phyloP scores from a whole-genome alignment of 2,888 invertebrate genomes.

The Machimus rusticus region DNA sequence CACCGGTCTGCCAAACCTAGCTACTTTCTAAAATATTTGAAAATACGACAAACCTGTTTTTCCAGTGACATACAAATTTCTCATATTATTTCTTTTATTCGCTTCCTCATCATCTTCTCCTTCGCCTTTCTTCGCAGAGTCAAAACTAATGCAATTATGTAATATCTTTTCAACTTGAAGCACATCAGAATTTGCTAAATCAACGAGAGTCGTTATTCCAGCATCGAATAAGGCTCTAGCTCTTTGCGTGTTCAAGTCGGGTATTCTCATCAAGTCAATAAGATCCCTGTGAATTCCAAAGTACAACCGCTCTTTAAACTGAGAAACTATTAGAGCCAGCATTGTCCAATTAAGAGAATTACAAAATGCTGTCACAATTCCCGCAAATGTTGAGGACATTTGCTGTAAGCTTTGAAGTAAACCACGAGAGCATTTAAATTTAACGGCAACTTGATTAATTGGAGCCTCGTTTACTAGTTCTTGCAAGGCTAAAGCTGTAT shows the following conservation, averaged over 20 bases:
- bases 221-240: constrained; percentile 84
- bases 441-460: constrained; percentile 78
- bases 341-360: constrained; percentile 90
- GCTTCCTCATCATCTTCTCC: constrained; percentile 73
- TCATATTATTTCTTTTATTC: constrained; percentile 72
- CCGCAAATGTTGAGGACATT: constrained; percentile 93
- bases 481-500: constrained; percentile 87
- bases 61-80: constrained; percentile 81
- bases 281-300: constrained; percentile 94
- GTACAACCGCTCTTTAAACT: constrained; percentile 92
- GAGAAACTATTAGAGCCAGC: constrained; percentile 85
- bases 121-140: constrained; percentile 78
- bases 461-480: constrained; percentile 93
- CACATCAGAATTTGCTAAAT: constrained; percentile 78
- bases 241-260: constrained; percentile 81
- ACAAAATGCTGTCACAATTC: constrained; percentile 97
- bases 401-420: constrained; percentile 94
- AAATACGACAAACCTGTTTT: constrained; percentile 67
- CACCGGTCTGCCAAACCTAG: background rate
- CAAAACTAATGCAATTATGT: constrained; percentile 81
- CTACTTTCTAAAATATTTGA: background rate
- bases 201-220: constrained; percentile 79
- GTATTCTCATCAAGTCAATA: constrained; percentile 86
- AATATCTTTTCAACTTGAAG: constrained; percentile 78
- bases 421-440: constrained; percentile 88